Conservation (phyloP, 1,140 invertebrate genomes). For the Psilanteris sp. region DNA sequence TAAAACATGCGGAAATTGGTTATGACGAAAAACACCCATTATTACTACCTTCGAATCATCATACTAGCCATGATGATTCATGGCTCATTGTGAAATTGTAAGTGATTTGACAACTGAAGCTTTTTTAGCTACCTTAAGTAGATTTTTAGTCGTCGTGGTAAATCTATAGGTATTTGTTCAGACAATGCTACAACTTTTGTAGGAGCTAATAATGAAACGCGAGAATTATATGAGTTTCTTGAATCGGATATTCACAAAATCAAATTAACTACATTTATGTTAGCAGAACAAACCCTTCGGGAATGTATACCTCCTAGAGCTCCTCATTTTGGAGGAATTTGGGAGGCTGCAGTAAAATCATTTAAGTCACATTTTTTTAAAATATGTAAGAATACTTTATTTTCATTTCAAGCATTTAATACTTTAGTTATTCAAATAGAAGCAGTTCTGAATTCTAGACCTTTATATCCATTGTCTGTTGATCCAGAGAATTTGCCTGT, state of each 20-base stretch:
- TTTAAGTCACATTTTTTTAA: constrained; percentile 49
- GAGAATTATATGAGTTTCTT: constrained; percentile 2
- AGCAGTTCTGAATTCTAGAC: constrained; percentile 17
- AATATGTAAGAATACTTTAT: constrained; percentile 9
- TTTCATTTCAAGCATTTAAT: constrained; percentile 12
- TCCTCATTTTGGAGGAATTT: constrained; percentile 62
- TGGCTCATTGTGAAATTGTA: too few species aligned
- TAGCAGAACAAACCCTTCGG: constrained; percentile 30
- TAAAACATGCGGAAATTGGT: constrained; percentile 55
- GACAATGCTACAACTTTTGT: too few species aligned
- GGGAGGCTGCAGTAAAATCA: constrained; percentile 63
- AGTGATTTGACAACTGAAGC: too few species aligned
- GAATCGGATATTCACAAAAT: neutral
- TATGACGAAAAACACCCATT: constrained; percentile 55
- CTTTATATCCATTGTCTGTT: constrained; percentile 5
- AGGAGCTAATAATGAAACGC: constrained; percentile 15
- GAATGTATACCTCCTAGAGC: constrained; percentile 55
- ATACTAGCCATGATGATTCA: too few species aligned
- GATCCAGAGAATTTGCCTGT: constrained; percentile 30
- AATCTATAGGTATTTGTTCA: too few species aligned
- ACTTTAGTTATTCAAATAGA: constrained; percentile 16
- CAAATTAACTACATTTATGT: constrained; percentile 1
- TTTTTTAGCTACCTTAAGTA: too few species aligned
- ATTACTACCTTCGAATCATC: constrained; percentile 44
- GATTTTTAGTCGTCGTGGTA: too few species aligned